Base-by-base conservation (phyloP, 2,113 vertebrate species). In the Prolemur simus region DNA sequence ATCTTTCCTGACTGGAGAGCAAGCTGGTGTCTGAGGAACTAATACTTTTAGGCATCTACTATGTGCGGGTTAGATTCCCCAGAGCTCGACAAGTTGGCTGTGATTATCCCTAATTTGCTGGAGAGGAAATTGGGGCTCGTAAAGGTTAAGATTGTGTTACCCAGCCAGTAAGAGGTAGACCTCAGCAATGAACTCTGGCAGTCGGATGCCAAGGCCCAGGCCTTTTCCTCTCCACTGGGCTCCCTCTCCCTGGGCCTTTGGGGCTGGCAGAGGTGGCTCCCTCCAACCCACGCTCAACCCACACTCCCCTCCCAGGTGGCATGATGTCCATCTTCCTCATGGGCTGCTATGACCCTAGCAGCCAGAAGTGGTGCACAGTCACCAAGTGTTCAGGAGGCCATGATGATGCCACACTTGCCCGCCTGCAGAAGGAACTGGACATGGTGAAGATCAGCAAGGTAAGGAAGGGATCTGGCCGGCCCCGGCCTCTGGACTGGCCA, bases 371-470 rank as follows among this genome's bases (percentile, higher is more conserved):
- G 99, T 99, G 99, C 98, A 99, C 99, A 0, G 99, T 99, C 96
- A 99, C 99, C 95, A 99, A 99, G 98, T 99, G 99, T 89, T 98
- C 99, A 0, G 99, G 99, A 14, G 99, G 99, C 96, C 99, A 99
- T 0, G 99, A 99, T 0, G 99, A 99, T 0, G 99, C 99, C 78
- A 99, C 99, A 0, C 96, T 99, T 81, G 99, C 99, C 0, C 98
- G 99, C 3, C 99, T 99, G 94, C 99, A 99, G 96, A 99, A 99
- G 1, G 99, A 99, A 93, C 98, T 99, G 98, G 99, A 99, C 63
- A 99, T 99, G 98, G 99, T 99, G 98, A 99, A 99, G 98, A 99
- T 99, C 97, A 99, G 99, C 99, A 99, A 99, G 99, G 99, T 99
- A 1, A 76, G 82, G 27, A 34, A 4, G 11, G 49, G 29, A 12